Evolutionary conservation across 2,113 vertebrate species (phyloP), one percentile per base, ranked within the genome.

Genomic region (Siphamia tubifer): DNA sequence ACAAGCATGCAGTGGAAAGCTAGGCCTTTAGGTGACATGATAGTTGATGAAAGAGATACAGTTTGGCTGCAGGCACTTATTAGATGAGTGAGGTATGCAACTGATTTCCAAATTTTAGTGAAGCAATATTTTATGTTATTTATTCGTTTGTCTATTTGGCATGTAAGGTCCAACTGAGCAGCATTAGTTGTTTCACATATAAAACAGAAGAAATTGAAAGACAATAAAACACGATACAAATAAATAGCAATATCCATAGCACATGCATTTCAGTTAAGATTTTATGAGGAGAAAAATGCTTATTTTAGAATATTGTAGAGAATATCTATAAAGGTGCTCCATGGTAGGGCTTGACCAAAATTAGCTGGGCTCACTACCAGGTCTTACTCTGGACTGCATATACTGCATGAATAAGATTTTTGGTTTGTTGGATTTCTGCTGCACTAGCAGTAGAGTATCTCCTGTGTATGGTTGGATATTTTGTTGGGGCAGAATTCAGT

Each of bases 401-500:
- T 56, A 32, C 51, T 17, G n/a, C n/a, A 7, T 47, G 16, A 13
- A 43, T 64, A 24, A 19, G 51, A 42, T 31, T 40, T 12, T 13
- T 30, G 55, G 42, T 21, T 8, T 8, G 44, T 15, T 64, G 34
- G 34, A 38, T 48, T 62, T 15, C 53, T 70, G 67, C 60, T 74
- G 15, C 21, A 31, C 43, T 63, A 61, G 51, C 61, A 60, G 61
- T 56, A 63, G 61, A 72, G 62, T 66, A 56, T 71, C 53, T 16
- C 13, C 44, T 19, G 76, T 56, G 63, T 24, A 31, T 58, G 16
- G 31, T 5, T 56, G 55, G 61, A 67, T 72, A 43, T 87, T 79
- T 66, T 77, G 68, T 40, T 39, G 76, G 77, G 72, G 58, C 11
- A 55, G 38, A 67, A 55, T 73, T 73, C 69, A 58, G 38, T 27